A percentile compares a stretch with the other conserved stretches of the same genome.
Conservation (phyloP, 1,140 invertebrate species). For the Stegodyphus dumicola region DNA sequence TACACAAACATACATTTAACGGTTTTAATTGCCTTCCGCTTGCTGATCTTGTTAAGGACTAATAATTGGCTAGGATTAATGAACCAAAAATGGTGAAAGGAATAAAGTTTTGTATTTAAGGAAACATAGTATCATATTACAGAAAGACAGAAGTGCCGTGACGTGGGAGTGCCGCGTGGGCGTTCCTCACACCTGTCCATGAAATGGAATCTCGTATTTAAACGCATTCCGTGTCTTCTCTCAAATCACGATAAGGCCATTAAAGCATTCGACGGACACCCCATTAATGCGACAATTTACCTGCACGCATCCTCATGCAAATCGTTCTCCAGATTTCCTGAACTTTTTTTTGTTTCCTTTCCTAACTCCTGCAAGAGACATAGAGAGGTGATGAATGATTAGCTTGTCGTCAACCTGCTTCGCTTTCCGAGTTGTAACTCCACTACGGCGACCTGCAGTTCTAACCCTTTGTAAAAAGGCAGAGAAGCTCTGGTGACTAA, state of each 20-base stretch:
- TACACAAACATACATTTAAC: no score
- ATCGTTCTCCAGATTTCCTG: neutral
- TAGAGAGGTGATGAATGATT: slow-evolving; percentile 8
- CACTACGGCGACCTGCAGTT: neutral
- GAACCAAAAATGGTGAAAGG: no score
- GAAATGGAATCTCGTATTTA: slow-evolving; percentile 19
- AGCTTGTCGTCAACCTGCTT: neutral
- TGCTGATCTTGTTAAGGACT: no score
- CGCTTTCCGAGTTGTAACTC: slow-evolving; percentile 12
- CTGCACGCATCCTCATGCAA: slow-evolving; percentile 20
- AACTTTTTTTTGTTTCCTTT: neutral
- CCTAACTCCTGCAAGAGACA: neutral
- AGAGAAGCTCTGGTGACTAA: no score
- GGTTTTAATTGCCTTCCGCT: no score
- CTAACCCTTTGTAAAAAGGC: neutral
- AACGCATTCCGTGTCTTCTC: slow-evolving; percentile 25
- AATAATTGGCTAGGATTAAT: no score
- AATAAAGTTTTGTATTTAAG: no score
- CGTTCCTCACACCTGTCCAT: slow-evolving; percentile 50
- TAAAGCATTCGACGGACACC: slow-evolving; percentile 36
- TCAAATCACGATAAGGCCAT: slow-evolving; percentile 46
- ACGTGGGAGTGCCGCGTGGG: slow-evolving; percentile 25
- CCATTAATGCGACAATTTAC: slow-evolving; percentile 42
- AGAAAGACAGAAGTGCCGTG: slow-evolving; percentile 3
- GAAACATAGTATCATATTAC: no score